These are phyloP conservation scores for Phalanger gymnotis DNA, from an alignment of 2,797 vertebrate species.

Conservation along the genomic window DNA sequence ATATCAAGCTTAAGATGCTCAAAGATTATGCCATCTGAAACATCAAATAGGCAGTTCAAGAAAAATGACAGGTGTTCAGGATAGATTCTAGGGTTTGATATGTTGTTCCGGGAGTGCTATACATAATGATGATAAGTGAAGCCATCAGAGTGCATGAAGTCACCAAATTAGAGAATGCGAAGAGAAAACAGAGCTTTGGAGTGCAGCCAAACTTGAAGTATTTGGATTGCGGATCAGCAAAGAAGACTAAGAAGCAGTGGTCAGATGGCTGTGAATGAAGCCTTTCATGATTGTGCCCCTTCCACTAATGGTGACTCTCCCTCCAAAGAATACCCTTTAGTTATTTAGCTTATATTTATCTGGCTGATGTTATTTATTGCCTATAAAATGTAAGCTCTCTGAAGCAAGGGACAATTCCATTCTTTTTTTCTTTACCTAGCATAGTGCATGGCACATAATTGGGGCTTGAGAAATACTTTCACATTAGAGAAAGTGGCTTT, in stretches of 20 bases:
- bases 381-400: not conserved
- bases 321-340: not conserved
- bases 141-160: not conserved
- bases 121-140: not conserved
- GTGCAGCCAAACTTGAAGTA: not conserved
- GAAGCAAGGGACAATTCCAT: not conserved
- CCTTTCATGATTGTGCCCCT: not conserved
- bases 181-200: not conserved
- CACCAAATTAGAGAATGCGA: not conserved
- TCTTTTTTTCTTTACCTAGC: not conserved
- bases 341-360: not conserved
- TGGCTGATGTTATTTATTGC: not conserved
- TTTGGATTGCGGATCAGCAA: not conserved
- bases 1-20: no score
- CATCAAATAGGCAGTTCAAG: no score
- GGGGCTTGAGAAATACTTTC: not conserved
- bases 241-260: not conserved
- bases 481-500: not conserved
- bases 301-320: not conserved
- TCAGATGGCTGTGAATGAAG: not conserved
- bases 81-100: not conserved
- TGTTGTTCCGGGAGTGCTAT: not conserved
- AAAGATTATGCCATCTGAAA: no score
- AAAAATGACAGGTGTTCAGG: not conserved
- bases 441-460: not conserved